Percentiles rank a stretch among this genome's conserved stretches.
These are phyloP conservation scores for Tauraco erythrolophus DNA, from an alignment of 2,113 vertebrate genomes.

Conservation along the genomic window DNA sequence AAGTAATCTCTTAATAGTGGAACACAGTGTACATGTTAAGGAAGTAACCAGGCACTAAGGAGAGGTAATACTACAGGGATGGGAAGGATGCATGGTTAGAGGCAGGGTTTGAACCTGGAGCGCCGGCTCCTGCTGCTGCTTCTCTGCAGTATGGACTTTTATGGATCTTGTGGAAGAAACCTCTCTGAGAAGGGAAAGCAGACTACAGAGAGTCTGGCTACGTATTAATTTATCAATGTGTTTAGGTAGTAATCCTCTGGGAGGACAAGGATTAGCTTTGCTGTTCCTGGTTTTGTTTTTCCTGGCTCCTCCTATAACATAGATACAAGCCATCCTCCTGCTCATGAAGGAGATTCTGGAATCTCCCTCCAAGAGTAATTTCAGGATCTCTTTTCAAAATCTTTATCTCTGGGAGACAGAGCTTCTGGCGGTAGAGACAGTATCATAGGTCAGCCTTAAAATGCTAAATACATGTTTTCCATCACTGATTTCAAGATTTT, in stretches of 20 bases:
- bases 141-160: not conserved
- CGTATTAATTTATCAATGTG: not conserved
- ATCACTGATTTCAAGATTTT: not conserved
- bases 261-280: not conserved
- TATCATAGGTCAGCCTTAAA: not conserved
- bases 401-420: not conserved
- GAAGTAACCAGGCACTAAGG: not conserved
- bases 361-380: not conserved
- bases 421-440: not conserved
- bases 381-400: not conserved
- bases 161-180: not conserved
- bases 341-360: not conserved
- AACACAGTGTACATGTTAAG: not conserved
- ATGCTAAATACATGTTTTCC: slow-evolving; percentile 15
- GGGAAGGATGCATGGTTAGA: not conserved
- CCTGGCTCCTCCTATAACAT: not conserved
- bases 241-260: not conserved
- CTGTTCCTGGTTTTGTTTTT: not conserved
- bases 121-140: not conserved
- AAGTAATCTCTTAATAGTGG: not conserved
- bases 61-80: not conserved
- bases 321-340: not conserved
- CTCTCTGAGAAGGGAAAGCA: not conserved
- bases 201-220: not conserved
- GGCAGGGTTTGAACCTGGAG: not conserved